Percentiles rank a stretch among this genome's conserved stretches.
Conservation (phyloP, 2,888 invertebrate species). For the Anthrax anthrax region DNA sequence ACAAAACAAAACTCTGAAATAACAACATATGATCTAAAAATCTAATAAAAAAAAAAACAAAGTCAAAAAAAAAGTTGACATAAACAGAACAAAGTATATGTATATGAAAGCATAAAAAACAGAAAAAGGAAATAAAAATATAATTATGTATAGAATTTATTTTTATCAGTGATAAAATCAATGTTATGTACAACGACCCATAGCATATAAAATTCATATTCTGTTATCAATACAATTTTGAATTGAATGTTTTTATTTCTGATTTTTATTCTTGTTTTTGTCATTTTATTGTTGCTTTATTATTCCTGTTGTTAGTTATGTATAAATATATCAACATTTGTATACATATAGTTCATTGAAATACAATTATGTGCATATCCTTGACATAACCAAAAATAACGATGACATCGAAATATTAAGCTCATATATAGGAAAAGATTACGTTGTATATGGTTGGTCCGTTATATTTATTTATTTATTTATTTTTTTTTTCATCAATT, state of each 20-base stretch:
- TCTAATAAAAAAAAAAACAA: background rate
- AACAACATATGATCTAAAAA: background rate
- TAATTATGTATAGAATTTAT: constrained; percentile 16
- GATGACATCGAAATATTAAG: constrained; percentile 1
- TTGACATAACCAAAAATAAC: constrained; percentile 2
- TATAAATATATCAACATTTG: too few relatives aligned
- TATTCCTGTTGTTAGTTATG: background rate
- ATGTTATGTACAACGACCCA: constrained; percentile 7
- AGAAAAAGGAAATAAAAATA: constrained; percentile 14
- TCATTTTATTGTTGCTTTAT: background rate
- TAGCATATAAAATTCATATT: constrained; percentile 6
- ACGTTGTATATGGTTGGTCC: constrained; percentile 9
- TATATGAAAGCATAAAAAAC: background rate
- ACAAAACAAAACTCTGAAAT: too few relatives aligned
- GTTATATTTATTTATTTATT: background rate
- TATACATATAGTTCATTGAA: too few relatives aligned
- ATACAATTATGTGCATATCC: too few relatives aligned
- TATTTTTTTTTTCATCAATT: background rate
- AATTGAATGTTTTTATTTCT: constrained; percentile 5
- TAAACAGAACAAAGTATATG: too few relatives aligned
- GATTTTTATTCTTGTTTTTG: constrained; percentile 1
- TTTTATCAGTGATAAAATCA: constrained; percentile 15
- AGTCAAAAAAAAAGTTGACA: background rate
- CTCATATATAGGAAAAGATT: constrained; percentile 5
- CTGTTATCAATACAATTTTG: constrained; percentile 7